Conservation (phyloP, 2,797 vertebrate genomes). For the Danio aesculapii region DNA sequence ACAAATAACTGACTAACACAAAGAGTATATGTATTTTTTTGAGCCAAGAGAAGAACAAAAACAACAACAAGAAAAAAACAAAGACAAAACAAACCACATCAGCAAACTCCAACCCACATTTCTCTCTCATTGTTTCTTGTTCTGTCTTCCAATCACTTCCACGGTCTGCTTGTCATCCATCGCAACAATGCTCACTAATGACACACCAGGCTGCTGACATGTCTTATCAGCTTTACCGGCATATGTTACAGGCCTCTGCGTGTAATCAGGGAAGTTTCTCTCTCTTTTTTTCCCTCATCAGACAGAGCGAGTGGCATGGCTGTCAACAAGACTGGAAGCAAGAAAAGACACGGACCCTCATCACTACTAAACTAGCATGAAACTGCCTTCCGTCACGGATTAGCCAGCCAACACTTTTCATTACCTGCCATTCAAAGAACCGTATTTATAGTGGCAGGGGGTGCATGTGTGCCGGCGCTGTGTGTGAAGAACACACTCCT, state of each 20-base stretch:
- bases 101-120: constrained; percentile 5
- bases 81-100: constrained; percentile 22
- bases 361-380: constrained; percentile 74
- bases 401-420: constrained; percentile 73
- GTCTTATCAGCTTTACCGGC: constrained; percentile 51
- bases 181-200: constrained; percentile 59
- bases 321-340: constrained; percentile 52
- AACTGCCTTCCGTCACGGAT: constrained; percentile 72
- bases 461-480: constrained; percentile 54
- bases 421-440: constrained; percentile 78
- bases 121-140: constrained; percentile 30
- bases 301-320: constrained; percentile 32
- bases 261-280: constrained; percentile 59
- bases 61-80: neutral
- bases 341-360: constrained; percentile 43
- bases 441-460: constrained; percentile 75
- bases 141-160: constrained; percentile 34
- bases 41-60: neutral
- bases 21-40: neutral
- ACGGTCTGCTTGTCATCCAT: constrained; percentile 44
- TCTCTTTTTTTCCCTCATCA: constrained; percentile 26
- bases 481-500: neutral
- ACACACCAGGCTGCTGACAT: constrained; percentile 51
- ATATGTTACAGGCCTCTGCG: constrained; percentile 57
- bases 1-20: neutral